These are phyloP conservation scores for Climacteris rufus DNA, from an alignment of 2,113 vertebrate species.

Conservation along the genomic window DNA sequence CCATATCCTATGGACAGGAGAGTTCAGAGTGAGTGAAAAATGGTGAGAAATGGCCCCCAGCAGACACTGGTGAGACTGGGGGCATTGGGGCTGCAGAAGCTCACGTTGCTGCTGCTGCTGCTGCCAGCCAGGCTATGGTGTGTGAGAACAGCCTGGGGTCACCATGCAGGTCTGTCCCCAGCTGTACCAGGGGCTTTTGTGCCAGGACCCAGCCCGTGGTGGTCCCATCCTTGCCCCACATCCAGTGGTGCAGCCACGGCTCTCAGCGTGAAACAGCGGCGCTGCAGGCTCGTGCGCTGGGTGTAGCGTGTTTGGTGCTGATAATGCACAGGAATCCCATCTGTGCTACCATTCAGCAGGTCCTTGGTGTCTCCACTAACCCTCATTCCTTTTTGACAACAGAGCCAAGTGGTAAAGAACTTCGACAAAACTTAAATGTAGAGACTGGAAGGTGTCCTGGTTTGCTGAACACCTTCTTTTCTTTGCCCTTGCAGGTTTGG, in stretches of 20 bases:
- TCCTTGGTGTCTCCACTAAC: background rate
- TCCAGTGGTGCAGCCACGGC: rapidly evolving
- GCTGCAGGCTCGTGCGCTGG: rapidly evolving
- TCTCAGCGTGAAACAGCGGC: rapidly evolving
- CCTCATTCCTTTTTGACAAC: background rate
- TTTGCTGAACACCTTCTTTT: background rate
- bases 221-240: background rate
- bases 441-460: background rate
- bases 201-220: background rate
- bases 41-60: background rate
- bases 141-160: background rate
- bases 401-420: background rate
- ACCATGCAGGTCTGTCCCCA: background rate
- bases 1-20: background rate
- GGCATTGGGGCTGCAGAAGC: background rate
- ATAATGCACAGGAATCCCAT: background rate
- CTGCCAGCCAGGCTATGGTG: background rate
- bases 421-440: background rate
- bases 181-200: background rate
- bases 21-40: background rate
- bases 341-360: background rate
- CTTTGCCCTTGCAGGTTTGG: conserved; percentile 75
- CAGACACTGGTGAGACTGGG: background rate
- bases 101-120: background rate
- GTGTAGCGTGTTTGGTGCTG: rapidly evolving